These are phyloP conservation scores for Drosophila pruinosa DNA, from an alignment of 1,140 invertebrate genomes.

Conservation along the genomic window DNA sequence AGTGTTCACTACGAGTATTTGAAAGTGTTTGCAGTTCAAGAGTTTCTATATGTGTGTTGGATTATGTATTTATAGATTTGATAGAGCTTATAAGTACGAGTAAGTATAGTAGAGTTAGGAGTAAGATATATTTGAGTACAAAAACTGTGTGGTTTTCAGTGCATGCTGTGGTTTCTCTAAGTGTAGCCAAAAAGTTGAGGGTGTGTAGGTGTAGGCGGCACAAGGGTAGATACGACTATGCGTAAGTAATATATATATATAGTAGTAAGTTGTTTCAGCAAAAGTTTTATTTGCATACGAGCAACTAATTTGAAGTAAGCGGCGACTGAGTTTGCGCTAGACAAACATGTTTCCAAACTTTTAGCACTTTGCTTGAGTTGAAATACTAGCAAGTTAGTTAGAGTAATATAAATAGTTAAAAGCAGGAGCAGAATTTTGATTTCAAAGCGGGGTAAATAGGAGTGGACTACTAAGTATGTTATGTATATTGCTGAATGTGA, in stretches of 20 bases:
- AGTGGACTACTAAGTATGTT: background rate
- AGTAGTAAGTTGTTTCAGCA: slow-evolving; percentile 33
- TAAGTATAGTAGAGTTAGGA: slow-evolving; percentile 17
- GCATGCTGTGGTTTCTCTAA: slow-evolving; percentile 50
- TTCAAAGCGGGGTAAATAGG: background rate
- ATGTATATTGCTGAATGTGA: background rate
- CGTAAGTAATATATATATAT: no score
- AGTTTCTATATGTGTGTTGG: slow-evolving; percentile 2
- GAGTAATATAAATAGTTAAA: slow-evolving; percentile 27
- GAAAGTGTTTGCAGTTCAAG: slow-evolving; percentile 43
- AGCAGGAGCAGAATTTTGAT: background rate
- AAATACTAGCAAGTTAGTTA: slow-evolving; percentile 24
- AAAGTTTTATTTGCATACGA: slow-evolving; percentile 74
- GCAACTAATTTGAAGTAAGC: slow-evolving; percentile 74
- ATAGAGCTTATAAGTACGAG: slow-evolving; percentile 20
- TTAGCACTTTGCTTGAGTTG: slow-evolving; percentile 41
- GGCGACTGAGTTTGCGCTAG: slow-evolving; percentile 54
- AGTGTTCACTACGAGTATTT: slow-evolving; percentile 10
- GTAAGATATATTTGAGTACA: slow-evolving; percentile 3
- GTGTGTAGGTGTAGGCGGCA: background rate
- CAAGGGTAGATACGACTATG: background rate
- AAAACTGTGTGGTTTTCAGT: slow-evolving; percentile 21
- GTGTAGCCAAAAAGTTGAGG: slow-evolving; percentile 47
- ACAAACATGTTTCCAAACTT: slow-evolving; percentile 56
- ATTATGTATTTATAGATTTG: slow-evolving; percentile 15